Conservation (phyloP, 2,113 vertebrate genomes). For the Eretmochelys imbricata region DNA sequence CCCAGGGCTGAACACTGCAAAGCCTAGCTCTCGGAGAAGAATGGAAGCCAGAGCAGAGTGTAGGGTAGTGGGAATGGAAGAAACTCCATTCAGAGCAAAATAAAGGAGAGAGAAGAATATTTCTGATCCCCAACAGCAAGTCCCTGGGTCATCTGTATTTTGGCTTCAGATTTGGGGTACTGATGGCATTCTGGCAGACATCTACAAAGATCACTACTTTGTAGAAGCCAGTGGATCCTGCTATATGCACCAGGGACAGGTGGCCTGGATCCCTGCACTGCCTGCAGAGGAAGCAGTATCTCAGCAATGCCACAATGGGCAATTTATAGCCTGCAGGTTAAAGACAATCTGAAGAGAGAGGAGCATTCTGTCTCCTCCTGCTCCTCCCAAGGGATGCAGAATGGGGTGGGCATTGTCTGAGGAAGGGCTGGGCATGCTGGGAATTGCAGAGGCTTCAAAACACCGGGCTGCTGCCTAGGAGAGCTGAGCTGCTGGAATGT, state of each 20-base stretch:
- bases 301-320: neutral
- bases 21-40: neutral
- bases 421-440: neutral
- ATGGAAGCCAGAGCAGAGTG: neutral
- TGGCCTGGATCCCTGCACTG: neutral
- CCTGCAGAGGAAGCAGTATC: neutral
- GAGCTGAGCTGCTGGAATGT: neutral
- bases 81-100: neutral
- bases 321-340: neutral
- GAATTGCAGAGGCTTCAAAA: neutral
- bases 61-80: neutral
- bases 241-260: neutral
- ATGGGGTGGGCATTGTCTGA: neutral
- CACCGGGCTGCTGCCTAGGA: accelerated
- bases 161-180: neutral
- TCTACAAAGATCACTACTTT: neutral
- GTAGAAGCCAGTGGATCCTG: neutral
- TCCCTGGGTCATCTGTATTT: neutral
- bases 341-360: neutral
- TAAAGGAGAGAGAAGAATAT: neutral
- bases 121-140: neutral
- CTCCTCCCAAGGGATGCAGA: neutral
- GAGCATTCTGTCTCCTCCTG: neutral
- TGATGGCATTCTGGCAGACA: neutral
- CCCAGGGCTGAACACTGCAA: neutral